A percentile compares a stretch with the other conserved stretches of the same genome.
phyloP scores from a whole-genome alignment of 2,113 vertebrate genomes.

The Oryzias woworae region DNA sequence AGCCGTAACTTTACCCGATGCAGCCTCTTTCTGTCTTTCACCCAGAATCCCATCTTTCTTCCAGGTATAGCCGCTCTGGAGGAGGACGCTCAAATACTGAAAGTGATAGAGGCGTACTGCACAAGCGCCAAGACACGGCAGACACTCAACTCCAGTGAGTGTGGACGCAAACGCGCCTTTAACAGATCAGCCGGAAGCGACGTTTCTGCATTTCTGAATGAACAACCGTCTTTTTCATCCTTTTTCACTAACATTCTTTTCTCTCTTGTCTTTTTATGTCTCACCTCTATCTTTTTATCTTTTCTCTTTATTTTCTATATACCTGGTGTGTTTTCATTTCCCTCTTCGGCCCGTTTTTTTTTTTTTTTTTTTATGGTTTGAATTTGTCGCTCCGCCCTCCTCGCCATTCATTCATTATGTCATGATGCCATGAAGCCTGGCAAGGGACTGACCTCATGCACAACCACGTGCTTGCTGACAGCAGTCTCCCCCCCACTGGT shows the following conservation, averaged over 20 bases:
- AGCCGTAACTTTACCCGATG: no score
- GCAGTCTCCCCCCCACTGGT: conserved; percentile 83
- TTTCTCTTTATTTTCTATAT: not conserved
- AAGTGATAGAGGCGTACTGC: conserved; percentile 98
- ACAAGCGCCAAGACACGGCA: conserved; percentile 97
- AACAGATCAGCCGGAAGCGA: no score
- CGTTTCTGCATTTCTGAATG: not conserved
- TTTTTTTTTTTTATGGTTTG: conserved; percentile 20
- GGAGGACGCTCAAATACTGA: conserved; percentile 97
- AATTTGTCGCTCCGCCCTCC: not conserved
- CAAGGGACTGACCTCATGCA: conserved; percentile 99
- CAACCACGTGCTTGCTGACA: conserved; percentile 98
- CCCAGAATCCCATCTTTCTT: not conserved
- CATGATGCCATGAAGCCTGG: conserved; percentile 84
- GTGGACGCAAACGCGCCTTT: not conserved
- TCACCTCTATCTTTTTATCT: conserved; percentile 11
- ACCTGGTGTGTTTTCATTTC: not conserved
- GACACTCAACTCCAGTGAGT: conserved; percentile 98
- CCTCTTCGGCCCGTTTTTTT: conserved; percentile 6
- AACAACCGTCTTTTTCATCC: conserved; percentile 46
- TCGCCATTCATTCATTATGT: conserved; percentile 3
- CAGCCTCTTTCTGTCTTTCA: no score
- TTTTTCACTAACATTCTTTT: conserved; percentile 88
- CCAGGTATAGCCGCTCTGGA: conserved; percentile 95
- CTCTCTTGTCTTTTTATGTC: conserved; percentile 68